These are phyloP conservation scores for Stenichneumon culpator DNA, from an alignment of 2,888 invertebrate species.

Conservation along the genomic window DNA sequence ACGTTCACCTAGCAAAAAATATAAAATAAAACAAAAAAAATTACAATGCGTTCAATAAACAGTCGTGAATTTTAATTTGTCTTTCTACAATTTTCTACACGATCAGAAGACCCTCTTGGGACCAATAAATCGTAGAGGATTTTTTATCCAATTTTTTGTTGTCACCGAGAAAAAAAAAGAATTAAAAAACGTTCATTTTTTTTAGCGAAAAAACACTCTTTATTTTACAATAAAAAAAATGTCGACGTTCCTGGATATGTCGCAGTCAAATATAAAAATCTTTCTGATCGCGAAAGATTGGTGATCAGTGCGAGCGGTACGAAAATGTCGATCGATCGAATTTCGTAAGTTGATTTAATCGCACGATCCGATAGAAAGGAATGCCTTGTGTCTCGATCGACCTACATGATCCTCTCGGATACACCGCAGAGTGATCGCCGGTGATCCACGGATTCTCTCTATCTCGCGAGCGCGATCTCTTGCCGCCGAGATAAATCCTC, in stretches of 20 bases:
- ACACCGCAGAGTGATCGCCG: conserved; percentile 33
- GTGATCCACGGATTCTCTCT: conserved; percentile 36
- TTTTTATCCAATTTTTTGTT: too few species aligned
- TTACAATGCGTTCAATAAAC: conserved; percentile 6
- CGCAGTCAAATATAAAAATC: neutral
- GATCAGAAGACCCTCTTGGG: too few species aligned
- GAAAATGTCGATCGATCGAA: conserved; percentile 21
- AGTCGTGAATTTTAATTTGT: neutral
- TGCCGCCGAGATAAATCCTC: conserved; percentile 36
- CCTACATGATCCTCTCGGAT: conserved; percentile 1
- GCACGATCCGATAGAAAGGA: conserved; percentile 19
- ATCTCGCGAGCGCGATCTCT: conserved; percentile 56
- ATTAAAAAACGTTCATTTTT: too few species aligned
- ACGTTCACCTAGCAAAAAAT: conserved; percentile 7
- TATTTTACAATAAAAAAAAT: neutral
- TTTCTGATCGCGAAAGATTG: neutral
- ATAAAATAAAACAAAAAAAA: neutral
- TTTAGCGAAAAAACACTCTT: too few species aligned
- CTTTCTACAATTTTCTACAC: too few species aligned
- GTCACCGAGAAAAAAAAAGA: too few species aligned
- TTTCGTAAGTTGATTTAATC: conserved; percentile 40
- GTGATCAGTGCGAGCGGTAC: too few species aligned
- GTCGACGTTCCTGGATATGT: too few species aligned
- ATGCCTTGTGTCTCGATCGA: conserved; percentile 23
- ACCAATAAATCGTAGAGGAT: too few species aligned